Base-by-base conservation (phyloP, 2,113 vertebrate species). In the Pimephales promelas region DNA sequence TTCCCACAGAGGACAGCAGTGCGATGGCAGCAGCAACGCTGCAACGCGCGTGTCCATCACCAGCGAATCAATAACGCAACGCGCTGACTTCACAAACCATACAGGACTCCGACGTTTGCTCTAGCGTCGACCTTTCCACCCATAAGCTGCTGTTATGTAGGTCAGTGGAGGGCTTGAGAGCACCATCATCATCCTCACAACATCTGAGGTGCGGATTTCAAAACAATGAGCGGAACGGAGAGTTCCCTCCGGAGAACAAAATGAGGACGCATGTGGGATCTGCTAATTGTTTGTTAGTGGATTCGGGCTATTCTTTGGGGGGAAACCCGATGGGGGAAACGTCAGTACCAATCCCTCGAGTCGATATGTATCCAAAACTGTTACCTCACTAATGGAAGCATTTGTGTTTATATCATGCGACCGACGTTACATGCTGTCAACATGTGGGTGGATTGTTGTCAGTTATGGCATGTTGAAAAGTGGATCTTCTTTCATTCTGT, bases 151-250 rank as follows among this genome's bases (percentile, higher is more conserved):
- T 61, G 31, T 22, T 61, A 26, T 78, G 54, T 78, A n/a, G 75
- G 56, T 78, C 75, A 78, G 22, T 43, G 54, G 56, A 43, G 74
- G 2, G 75, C 16, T 24, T 18, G 54, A 40, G 54, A 36, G 45
- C 49, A 54, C 22, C 52, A 20, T 54, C 47, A 40, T 40, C 40
- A 40, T 9, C n/a, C n/a, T n/a, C 40, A 57, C 34, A 78, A 22
- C 75, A 78, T 78, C 75, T 59, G 54, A 61, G 22, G 74, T 54
- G 18, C 52, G 18, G 18, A 54, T 54, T 54, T 54, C 52, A 16
- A 72, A 83, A 74, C 81, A 83, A 64, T 83, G 56, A 61, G 31
- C 40, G 49, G 59, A 77, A 40, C 72, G 62, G 40, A 54, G 68
- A 74, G 68, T 62, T 62, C 66, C 57, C 77, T 52, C 68, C 13